Evolutionary conservation across 2,888 invertebrate genomes (phyloP).

Genomic region (Limnephilus rhombicus): DNA sequence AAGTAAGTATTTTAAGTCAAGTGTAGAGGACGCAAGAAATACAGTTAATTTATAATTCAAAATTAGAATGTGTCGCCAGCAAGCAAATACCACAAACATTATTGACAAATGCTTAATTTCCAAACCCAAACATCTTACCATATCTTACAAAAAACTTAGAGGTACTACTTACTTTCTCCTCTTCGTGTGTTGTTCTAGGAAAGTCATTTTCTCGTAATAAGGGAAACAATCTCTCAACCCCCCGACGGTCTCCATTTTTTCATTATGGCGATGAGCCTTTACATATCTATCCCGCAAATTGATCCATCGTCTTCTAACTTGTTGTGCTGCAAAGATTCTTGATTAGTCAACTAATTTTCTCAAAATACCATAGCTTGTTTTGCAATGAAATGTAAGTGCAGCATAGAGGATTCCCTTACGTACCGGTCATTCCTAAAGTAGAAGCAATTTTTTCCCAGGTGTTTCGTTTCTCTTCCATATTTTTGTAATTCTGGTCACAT

Average conservation of each 20-base stretch:
- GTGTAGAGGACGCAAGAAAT: too few relatives aligned
- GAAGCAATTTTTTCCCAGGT: constrained; percentile 7
- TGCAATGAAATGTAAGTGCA: not conserved
- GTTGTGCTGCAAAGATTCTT: not conserved
- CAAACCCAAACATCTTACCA: not conserved
- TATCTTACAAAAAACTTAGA: not conserved
- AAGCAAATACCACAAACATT: not conserved
- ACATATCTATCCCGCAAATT: not conserved
- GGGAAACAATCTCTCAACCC: constrained; percentile 8
- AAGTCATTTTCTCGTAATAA: constrained; percentile 6
- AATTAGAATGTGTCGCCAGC: not conserved
- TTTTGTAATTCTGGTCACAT: constrained; percentile 13
- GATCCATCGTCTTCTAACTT: constrained; percentile 6
- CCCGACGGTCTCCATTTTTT: not conserved
- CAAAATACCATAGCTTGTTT: not conserved
- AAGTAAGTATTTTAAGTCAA: not conserved
- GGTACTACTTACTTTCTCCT: constrained; percentile 7
- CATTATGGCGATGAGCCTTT: not conserved
- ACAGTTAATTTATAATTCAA: not conserved
- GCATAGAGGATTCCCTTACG: not conserved
- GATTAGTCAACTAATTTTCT: not conserved
- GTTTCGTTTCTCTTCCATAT: not conserved
- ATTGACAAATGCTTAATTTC: not conserved
- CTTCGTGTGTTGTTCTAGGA: not conserved
- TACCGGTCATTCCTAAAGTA: not conserved